Percentiles rank a stretch among this genome's conserved stretches.
Conservation (phyloP, 2,113 vertebrate genomes). For the Cyanistes caeruleus region DNA sequence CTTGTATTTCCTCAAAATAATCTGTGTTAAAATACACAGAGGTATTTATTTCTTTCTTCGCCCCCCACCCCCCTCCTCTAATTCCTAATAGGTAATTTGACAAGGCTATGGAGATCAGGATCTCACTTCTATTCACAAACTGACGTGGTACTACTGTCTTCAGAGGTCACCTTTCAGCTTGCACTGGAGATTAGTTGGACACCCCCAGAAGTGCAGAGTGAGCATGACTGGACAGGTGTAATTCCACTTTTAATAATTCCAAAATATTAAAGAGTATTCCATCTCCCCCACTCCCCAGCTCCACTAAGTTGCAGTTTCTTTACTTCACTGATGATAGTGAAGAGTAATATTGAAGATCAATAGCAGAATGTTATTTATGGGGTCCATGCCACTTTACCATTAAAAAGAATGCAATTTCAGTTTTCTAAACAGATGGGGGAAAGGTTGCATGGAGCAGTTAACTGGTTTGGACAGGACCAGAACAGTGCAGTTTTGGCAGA, state of each 20-base stretch:
- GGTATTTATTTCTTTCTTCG: not conserved
- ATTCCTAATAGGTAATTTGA: not conserved
- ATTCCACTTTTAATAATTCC: not conserved
- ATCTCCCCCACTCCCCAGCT: not conserved
- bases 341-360: not conserved
- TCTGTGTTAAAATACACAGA: not conserved
- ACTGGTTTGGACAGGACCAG: not conserved
- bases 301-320: not conserved
- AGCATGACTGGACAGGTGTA: not conserved
- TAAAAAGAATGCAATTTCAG: not conserved
- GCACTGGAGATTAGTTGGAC: not conserved
- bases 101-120: not conserved
- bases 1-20: not conserved
- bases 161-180: not conserved
- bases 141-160: not conserved
- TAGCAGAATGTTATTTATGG: not conserved
- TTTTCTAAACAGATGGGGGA: not conserved
- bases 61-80: rapidly evolving
- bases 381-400: not conserved
- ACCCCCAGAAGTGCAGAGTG: not conserved
- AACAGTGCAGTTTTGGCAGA: not conserved
- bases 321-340: not conserved
- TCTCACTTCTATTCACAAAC: not conserved
- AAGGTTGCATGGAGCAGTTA: not conserved
- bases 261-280: not conserved